A percentile compares a stretch with the other conserved stretches of the same genome.
phyloP scores from a whole-genome alignment of 2,888 invertebrate species.

The Cheilosia urbana region DNA sequence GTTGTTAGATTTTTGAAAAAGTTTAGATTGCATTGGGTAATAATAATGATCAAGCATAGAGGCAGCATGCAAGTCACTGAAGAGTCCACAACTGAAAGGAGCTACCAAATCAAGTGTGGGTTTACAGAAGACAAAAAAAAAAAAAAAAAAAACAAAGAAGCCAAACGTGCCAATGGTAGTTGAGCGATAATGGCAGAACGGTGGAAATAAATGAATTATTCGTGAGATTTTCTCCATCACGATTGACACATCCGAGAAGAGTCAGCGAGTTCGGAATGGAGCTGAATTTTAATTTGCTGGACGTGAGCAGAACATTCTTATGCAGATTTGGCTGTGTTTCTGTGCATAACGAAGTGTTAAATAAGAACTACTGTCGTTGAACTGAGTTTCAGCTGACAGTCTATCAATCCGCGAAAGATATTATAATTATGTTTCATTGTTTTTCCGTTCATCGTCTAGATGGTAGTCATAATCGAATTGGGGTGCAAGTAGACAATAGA shows the following conservation, averaged over 20 bases:
- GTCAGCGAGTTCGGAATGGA: slow-evolving; percentile 23
- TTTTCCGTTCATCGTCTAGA: no score
- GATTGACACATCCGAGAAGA: slow-evolving; percentile 57
- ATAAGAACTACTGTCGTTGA: slow-evolving; percentile 1
- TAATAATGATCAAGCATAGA: not conserved
- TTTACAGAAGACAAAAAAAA: not conserved
- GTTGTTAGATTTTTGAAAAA: slow-evolving; percentile 15
- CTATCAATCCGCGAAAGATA: no score
- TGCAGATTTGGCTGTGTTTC: slow-evolving; percentile 4
- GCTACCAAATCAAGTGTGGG: not conserved
- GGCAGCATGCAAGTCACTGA: not conserved
- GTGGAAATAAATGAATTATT: slow-evolving; percentile 54
- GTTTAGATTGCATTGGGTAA: not conserved
- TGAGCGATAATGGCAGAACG: slow-evolving; percentile 25
- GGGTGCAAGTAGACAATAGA: no score
- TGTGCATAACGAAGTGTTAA: slow-evolving; percentile 5
- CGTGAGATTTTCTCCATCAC: slow-evolving; percentile 55
- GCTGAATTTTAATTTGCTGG: slow-evolving; percentile 42
- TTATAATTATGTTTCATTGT: no score
- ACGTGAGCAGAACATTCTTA: slow-evolving; percentile 5
- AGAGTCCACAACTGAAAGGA: not conserved
- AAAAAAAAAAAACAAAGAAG: slow-evolving; percentile 1
- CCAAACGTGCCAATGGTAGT: slow-evolving; percentile 25
- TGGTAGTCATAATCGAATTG: no score
- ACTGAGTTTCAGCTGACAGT: not conserved